Evolutionary conservation across 2,888 invertebrate species (phyloP).

Genomic region (Lacanobia oleracea): DNA sequence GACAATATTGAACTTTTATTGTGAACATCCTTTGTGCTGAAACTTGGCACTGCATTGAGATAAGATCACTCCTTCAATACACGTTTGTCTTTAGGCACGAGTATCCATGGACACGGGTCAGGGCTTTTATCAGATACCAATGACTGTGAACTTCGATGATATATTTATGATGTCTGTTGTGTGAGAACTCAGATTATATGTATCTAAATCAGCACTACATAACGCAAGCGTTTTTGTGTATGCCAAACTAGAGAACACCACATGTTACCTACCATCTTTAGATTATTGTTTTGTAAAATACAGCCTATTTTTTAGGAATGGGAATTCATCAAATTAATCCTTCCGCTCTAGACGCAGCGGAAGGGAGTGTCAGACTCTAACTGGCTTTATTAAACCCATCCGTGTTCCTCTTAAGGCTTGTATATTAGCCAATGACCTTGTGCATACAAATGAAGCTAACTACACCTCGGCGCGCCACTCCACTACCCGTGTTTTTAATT

Average conservation of each 20-base stretch:
- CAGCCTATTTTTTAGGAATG: too few species aligned
- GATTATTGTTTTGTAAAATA: background rate
- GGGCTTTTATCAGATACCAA: background rate
- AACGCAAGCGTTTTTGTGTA: background rate
- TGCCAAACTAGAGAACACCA: background rate
- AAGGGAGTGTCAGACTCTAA: too few species aligned
- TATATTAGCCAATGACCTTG: too few species aligned
- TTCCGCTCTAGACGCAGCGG: too few species aligned
- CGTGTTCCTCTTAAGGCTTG: too few species aligned
- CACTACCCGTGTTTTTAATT: too few species aligned
- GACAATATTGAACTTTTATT: constrained; percentile 34
- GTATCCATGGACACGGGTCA: background rate
- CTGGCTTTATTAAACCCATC: too few species aligned
- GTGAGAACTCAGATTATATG: background rate
- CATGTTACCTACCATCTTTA: background rate
- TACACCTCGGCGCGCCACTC: too few species aligned
- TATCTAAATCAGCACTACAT: background rate
- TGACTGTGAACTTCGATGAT: background rate
- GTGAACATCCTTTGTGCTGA: constrained; percentile 10
- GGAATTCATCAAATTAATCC: too few species aligned
- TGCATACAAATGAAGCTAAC: too few species aligned
- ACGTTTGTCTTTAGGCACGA: background rate
- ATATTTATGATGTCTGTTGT: background rate
- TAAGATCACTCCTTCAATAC: background rate
- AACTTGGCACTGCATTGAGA: constrained; percentile 11